Evolutionary conservation across 1,140 invertebrate genomes (phyloP).

Genomic region (Archivesica marissinica): DNA sequence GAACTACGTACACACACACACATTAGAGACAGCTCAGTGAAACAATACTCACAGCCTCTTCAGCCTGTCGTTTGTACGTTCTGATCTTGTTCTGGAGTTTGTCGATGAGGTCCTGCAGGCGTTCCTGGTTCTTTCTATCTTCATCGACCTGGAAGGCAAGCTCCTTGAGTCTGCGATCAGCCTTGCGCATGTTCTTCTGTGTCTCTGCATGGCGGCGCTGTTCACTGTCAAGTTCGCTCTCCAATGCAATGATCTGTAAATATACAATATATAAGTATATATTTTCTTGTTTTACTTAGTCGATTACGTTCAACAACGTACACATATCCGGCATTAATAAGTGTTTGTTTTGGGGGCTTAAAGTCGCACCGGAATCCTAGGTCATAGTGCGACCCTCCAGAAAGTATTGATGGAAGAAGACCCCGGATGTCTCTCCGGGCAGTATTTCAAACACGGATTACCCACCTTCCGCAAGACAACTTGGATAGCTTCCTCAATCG

Average conservation of each 20-base stretch:
- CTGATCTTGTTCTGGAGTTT: conserved; percentile 99
- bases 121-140: conserved; percentile 98
- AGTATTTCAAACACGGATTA: not conserved
- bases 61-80: conserved; percentile 99
- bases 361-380: not conserved
- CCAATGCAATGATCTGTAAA: conserved; percentile 88
- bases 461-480: too few relatives aligned
- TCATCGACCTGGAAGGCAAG: conserved; percentile 94
- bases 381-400: not conserved
- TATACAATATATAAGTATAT: not conserved
- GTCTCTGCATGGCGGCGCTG: conserved; percentile 95
- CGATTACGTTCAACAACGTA: not conserved
- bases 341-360: not conserved
- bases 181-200: conserved; percentile 88
- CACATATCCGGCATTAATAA: not conserved
- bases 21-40: not conserved
- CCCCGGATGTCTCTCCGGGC: too few relatives aligned
- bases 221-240: conserved; percentile 98
- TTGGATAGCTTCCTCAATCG: too few relatives aligned
- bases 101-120: conserved; percentile 98
- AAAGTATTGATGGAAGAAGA: not conserved
- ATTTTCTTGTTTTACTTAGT: not conserved
- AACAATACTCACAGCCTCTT: conserved; percentile 93
- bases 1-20: not conserved
- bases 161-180: conserved; percentile 88